Conservation (phyloP, 1,140 invertebrate species). For the Eumaeus atala region DNA sequence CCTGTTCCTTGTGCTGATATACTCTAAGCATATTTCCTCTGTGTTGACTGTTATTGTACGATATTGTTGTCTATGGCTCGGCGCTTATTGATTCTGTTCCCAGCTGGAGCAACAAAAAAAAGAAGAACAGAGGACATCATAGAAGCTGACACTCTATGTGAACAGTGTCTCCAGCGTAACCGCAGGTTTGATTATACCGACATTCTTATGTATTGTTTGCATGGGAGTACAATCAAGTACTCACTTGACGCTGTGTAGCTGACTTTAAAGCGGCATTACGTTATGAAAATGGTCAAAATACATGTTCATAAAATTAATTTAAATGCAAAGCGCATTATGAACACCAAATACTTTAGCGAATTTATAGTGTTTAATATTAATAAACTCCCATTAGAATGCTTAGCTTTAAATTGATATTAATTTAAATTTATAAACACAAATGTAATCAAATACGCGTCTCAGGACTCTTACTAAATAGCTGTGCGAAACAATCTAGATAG, state of each 20-base stretch:
- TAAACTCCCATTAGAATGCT: background rate
- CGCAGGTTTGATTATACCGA: slow-evolving; percentile 41
- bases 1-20: background rate
- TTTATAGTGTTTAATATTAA: slow-evolving; percentile 14
- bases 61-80: slow-evolving; percentile 30
- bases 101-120: slow-evolving; percentile 41
- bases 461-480: background rate
- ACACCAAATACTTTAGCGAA: slow-evolving; percentile 20
- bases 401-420: background rate
- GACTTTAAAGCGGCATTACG: background rate
- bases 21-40: slow-evolving; percentile 6
- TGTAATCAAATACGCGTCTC: background rate
- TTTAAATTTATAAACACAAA: no score
- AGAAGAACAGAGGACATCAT: slow-evolving; percentile 34
- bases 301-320: slow-evolving; percentile 7
- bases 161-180: slow-evolving; percentile 36
- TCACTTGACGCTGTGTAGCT: background rate
- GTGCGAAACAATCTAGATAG: background rate
- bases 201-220: slow-evolving; percentile 34
- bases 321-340: slow-evolving; percentile 20
- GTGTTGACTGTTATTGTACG: background rate
- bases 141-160: slow-evolving; percentile 30
- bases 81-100: slow-evolving; percentile 47
- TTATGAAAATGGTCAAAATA: slow-evolving; percentile 2
- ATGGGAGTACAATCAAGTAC: slow-evolving; percentile 21